These are phyloP conservation scores for Oreochromis niloticus DNA, from an alignment of 2,113 vertebrate genomes.

Conservation along the genomic window DNA sequence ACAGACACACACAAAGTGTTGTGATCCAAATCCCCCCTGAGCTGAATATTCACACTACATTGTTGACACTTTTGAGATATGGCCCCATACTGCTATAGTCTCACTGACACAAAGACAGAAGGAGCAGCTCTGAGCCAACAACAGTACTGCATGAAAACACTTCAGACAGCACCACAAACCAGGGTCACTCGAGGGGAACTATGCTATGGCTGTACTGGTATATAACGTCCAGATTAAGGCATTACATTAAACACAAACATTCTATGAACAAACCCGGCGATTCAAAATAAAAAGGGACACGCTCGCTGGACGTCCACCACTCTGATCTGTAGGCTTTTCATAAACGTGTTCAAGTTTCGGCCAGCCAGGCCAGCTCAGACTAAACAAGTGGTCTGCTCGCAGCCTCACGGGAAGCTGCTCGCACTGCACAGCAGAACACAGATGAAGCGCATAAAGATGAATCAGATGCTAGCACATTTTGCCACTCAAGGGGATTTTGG, in stretches of 20 bases:
- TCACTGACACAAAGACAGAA: constrained; percentile 5
- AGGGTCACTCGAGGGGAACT: constrained; percentile 38
- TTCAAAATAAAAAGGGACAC: constrained; percentile 38
- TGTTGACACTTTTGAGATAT: constrained; percentile 28
- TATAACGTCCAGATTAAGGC: constrained; percentile 2
- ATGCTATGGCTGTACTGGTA: constrained; percentile 41
- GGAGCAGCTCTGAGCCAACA: constrained; percentile 15
- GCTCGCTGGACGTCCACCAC: constrained; percentile 8
- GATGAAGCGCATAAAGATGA: constrained; percentile 9
- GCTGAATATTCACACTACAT: constrained; percentile 13
- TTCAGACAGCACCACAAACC: constrained; percentile 19
- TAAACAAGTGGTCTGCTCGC: constrained; percentile 53
- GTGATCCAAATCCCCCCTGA: neutral
- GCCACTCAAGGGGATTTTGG: neutral
- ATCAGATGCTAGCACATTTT: constrained; percentile 13
- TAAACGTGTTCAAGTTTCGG: neutral
- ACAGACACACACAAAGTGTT: neutral
- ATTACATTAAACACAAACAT: constrained; percentile 36
- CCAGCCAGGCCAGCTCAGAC: constrained; percentile 26
- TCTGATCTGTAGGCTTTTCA: constrained; percentile 26
- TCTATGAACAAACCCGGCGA: neutral
- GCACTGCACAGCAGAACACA: neutral
- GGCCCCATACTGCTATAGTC: neutral
- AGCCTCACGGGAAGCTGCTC: constrained; percentile 9
- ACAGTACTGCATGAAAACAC: constrained; percentile 37